Evolutionary conservation across 92 coral and sea anemone genomes (phyloP).

Genomic region (Hydrozoanthus gracilis): DNA sequence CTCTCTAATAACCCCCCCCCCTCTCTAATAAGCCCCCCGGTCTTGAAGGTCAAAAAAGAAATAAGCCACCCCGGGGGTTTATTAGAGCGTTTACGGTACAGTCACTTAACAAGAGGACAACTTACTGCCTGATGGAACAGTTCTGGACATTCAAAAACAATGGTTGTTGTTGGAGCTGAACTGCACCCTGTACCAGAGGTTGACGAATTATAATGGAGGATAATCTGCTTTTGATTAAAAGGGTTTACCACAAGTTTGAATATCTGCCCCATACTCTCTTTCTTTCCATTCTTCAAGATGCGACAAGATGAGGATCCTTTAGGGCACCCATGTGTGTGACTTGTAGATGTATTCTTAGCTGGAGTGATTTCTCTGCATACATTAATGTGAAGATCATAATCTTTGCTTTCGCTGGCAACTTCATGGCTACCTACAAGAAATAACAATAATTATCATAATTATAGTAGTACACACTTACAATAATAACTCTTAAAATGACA

Average conservation of each 20-base stretch:
- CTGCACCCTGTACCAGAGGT: constrained; percentile 35
- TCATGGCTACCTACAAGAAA: constrained; percentile 78
- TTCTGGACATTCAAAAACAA: constrained; percentile 82
- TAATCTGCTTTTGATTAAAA: constrained; percentile 13
- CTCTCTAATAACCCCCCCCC: too few species aligned
- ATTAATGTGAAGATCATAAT: constrained; percentile 80
- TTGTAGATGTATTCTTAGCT: constrained; percentile 27
- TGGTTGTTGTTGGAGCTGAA: constrained; percentile 62
- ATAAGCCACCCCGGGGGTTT: too few species aligned
- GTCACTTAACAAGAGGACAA: not conserved
- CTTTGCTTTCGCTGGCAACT: constrained; percentile 69
- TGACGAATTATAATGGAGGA: constrained; percentile 21
- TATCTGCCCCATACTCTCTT: constrained; percentile 53
- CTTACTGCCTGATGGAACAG: constrained; percentile 34
- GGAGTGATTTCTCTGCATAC: constrained; percentile 92
- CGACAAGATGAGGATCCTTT: constrained; percentile 76
- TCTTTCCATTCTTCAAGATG: constrained; percentile 13
- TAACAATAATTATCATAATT: too few species aligned
- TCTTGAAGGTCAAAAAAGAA: too few species aligned
- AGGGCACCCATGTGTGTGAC: constrained; percentile 60
- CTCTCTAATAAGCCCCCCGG: too few species aligned
- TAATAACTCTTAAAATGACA: too few species aligned
- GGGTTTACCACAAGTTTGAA: constrained; percentile 21
- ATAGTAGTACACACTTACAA: too few species aligned
- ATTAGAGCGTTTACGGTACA: too few species aligned